These are phyloP conservation scores for Phaonia tiefii DNA, from an alignment of 2,888 invertebrate species.

Conservation along the genomic window DNA sequence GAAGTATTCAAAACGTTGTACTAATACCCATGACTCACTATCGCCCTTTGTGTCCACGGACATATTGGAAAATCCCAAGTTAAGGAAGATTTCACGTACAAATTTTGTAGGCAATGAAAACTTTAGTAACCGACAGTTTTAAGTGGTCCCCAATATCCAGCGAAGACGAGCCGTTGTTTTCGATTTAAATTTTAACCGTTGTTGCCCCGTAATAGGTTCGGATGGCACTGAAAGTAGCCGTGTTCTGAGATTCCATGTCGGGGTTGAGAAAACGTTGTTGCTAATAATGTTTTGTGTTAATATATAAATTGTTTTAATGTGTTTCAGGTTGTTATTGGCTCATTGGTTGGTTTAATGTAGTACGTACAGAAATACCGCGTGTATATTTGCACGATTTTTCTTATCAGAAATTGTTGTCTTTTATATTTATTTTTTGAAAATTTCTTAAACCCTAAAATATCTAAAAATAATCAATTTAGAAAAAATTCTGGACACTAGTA, in stretches of 20 bases:
- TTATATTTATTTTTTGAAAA: not conserved
- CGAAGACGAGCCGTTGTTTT: constrained; percentile 22
- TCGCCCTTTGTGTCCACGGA: constrained; percentile 65
- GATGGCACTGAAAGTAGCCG: constrained; percentile 61
- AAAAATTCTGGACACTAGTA: too few species aligned
- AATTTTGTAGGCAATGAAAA: constrained; percentile 56
- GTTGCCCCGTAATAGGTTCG: constrained; percentile 75
- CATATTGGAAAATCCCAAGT: constrained; percentile 69
- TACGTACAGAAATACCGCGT: too few species aligned
- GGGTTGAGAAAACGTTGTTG: constrained; percentile 31
- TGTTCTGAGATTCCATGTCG: constrained; percentile 56
- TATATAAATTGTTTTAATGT: not conserved
- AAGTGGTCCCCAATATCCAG: constrained; percentile 28
- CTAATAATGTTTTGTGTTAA: constrained; percentile 36
- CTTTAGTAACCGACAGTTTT: constrained; percentile 58
- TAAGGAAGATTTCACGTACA: constrained; percentile 42
- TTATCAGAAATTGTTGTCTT: constrained; percentile 37
- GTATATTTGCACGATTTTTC: constrained; percentile 50
- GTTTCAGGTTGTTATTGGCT: not conserved
- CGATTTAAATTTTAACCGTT: constrained; percentile 67
- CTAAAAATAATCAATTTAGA: too few species aligned
- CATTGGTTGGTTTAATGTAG: not conserved
- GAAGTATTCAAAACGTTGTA: constrained; percentile 70
- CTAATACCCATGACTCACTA: constrained; percentile 65
- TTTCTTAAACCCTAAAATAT: constrained; percentile 29